Evolutionary conservation across 2,113 vertebrate species (phyloP), one percentile per base, ranked within the genome.

Genomic region (Butorides virescens): DNA sequence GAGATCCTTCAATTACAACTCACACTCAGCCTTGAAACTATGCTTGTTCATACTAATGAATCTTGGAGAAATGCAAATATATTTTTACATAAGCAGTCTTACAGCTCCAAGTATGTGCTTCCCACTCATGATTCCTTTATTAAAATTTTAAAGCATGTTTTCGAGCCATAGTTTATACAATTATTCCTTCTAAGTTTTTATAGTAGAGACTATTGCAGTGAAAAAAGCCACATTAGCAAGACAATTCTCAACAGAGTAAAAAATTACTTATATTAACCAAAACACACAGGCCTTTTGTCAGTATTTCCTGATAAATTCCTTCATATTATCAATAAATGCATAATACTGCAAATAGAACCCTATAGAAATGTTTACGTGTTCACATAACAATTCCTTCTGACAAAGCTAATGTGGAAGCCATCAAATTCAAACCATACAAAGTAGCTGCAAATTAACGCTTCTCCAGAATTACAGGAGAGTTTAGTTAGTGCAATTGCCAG

Each of bases 381-480:
- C 78, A 85, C 16, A 70, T 25, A 91, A 70, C 83, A 91, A 68
- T 55, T 95, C 47, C 15, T 30, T 91, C 39, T 72, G 30, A 93
- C 39, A 88, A 95, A 63, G 12, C 6, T 83, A 88, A 80, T 26
- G 13, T n/a, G 44, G n/a, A 96, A 93, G 32, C 15, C 27, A 46
- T 77, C 72, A 71, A 55, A 93, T 92, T 93, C 25, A 67, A 68
- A 81, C 39, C 17, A 78, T 22, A 8, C 4, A 81, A 91, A 91
- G 37, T 73, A 94, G 11, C 11, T 61, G 26, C 78, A 96, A 97
- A 91, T 78, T 91, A 87, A 49, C 61, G 37, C 30, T 94, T 94
- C 82, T 37, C 37, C 39, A 90, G 39, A 94, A 75, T 80, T 73
- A 95, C 13, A 44, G 15, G 44, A 79, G 13, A 81, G 13, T 59